Evolutionary conservation across 2,888 invertebrate species (phyloP).

Genomic region (Meganola albula): DNA sequence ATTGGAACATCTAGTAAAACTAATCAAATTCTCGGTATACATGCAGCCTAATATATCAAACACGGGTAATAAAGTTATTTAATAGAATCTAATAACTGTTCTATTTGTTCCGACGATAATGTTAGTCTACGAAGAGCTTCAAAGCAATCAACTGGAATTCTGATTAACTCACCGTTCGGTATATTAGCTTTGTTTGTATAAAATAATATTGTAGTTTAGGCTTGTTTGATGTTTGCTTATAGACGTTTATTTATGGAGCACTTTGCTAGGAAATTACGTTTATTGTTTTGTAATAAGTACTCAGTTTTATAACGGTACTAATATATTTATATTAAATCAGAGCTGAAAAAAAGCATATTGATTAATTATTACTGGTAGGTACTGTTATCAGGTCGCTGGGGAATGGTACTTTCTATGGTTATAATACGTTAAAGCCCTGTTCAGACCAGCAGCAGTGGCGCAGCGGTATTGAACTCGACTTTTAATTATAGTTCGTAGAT

Average conservation of each 20-base stretch:
- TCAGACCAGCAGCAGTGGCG: too few relatives aligned
- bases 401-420: too few relatives aligned
- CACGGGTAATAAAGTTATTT: constrained; percentile 16
- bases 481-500: too few relatives aligned
- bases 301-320: too few relatives aligned
- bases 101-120: constrained; percentile 13
- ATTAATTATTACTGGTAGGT: too few relatives aligned
- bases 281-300: too few relatives aligned
- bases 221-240: constrained; percentile 1
- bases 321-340: too few relatives aligned
- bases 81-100: constrained; percentile 10
- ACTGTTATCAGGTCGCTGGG: too few relatives aligned
- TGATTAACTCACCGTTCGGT: constrained; percentile 4
- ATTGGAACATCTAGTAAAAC: constrained; percentile 9
- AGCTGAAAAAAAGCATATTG: too few relatives aligned
- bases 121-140: constrained; percentile 4
- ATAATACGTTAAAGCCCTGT: too few relatives aligned
- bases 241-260: background rate
- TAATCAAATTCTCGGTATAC: constrained; percentile 7
- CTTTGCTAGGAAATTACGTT: too few relatives aligned
- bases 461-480: too few relatives aligned
- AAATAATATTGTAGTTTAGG: background rate
- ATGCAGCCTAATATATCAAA: constrained; percentile 12
- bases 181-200: background rate
- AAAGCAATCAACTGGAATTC: constrained; percentile 6